phyloP scores from a whole-genome alignment of 1,140 invertebrate species.

The Dendrolimus kikuchii region DNA sequence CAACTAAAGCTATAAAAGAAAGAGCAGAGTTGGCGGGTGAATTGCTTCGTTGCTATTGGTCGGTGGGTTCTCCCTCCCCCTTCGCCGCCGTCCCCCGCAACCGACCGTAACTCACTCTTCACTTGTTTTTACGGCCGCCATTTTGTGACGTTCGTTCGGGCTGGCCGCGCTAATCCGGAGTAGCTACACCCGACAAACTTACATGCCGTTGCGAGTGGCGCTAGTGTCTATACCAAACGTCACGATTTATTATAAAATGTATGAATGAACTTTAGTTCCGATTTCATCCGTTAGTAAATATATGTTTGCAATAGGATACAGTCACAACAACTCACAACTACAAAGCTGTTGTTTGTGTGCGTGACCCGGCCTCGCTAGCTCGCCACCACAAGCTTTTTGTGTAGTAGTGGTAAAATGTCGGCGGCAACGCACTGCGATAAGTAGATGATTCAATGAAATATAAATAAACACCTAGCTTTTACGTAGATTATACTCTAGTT shows the following conservation, averaged over 20 bases:
- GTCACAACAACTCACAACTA: background rate
- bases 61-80: conserved; percentile 21
- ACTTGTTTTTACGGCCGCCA: conserved; percentile 71
- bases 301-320: too few relatives aligned
- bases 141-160: conserved; percentile 67
- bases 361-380: conserved; percentile 27
- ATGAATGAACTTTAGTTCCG: background rate
- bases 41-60: conserved; percentile 53
- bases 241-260: too few relatives aligned
- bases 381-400: conserved; percentile 18
- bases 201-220: too few relatives aligned
- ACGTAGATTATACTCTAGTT: too few relatives aligned
- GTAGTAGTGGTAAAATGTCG: conserved; percentile 16
- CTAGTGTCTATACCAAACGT: too few relatives aligned
- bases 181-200: background rate
- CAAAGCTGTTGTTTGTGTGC: conserved; percentile 34
- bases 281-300: conserved; percentile 16
- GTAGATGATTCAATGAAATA: conserved; percentile 11
- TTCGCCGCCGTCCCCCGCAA: conserved; percentile 23
- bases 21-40: conserved; percentile 64
- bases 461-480: too few relatives aligned
- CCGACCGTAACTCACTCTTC: conserved; percentile 67
- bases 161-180: conserved; percentile 53
- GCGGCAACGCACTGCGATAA: conserved; percentile 10
- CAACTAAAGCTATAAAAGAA: conserved; percentile 66